Conservation (phyloP, 2,797 vertebrate species). For the Limosa lapponica region DNA sequence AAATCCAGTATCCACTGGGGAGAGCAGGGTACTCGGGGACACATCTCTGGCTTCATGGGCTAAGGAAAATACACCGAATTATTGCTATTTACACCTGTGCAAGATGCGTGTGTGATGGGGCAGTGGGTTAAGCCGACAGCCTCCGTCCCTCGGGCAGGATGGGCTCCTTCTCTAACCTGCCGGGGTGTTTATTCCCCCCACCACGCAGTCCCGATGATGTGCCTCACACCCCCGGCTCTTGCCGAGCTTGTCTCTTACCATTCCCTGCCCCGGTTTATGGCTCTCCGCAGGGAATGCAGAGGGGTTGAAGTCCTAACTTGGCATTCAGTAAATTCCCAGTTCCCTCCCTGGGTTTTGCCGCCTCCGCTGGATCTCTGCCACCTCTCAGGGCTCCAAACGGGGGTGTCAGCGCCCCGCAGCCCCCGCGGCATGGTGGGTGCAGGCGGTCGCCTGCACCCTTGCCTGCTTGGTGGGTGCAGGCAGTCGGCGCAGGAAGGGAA, state of each 20-base stretch:
- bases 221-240: no score
- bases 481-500: background rate
- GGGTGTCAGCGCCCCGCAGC: background rate
- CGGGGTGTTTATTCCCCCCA: rapidly evolving
- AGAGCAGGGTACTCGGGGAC: rapidly evolving
- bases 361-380: background rate
- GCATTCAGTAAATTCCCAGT: background rate
- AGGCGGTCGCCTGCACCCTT: no score
- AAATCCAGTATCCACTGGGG: background rate
- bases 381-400: rapidly evolving
- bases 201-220: rapidly evolving
- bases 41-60: background rate
- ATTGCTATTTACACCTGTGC: rapidly evolving
- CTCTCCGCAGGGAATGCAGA: rapidly evolving
- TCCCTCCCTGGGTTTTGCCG: background rate
- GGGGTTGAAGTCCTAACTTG: background rate
- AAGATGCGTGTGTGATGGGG: rapidly evolving
- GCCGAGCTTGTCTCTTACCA: background rate
- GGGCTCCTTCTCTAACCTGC: background rate
- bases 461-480: no score
- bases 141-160: background rate
- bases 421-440: rapidly evolving
- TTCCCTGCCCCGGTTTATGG: background rate
- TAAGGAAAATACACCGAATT: rapidly evolving
- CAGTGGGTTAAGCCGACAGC: background rate